A percentile compares a stretch with the other conserved stretches of the same genome.
Evolutionary conservation across 2,797 vertebrate genomes (phyloP).

Genomic region (Paratrypauchen microcephalus): DNA sequence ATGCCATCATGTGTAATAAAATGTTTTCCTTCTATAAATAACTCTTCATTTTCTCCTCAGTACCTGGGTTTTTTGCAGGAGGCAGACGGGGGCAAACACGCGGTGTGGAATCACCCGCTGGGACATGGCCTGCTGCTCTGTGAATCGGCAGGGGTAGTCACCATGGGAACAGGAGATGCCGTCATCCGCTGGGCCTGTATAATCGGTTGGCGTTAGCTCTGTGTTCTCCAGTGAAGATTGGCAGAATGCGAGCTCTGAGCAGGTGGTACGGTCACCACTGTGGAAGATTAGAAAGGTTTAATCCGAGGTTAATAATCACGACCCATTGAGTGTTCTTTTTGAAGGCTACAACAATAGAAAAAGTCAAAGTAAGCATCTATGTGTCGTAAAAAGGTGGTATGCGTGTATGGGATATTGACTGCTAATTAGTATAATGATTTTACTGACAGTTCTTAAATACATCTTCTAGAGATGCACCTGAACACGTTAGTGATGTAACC

Average conservation of each 20-base stretch:
- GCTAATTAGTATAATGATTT: no score
- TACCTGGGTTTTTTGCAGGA: conserved; percentile 77
- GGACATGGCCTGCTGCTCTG: conserved; percentile 63
- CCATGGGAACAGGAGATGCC: conserved; percentile 78
- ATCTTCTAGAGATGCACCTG: no score
- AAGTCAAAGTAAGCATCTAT: conserved; percentile 20
- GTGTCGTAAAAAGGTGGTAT: neutral
- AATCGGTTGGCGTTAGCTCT: conserved; percentile 57
- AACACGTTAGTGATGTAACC: no score
- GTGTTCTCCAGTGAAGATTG: conserved; percentile 51
- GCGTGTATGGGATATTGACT: no score
- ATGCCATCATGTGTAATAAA: conserved; percentile 2
- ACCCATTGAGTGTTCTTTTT: conserved; percentile 33
- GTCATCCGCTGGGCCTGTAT: conserved; percentile 59
- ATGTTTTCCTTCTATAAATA: conserved; percentile 31
- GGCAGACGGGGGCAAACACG: conserved; percentile 84
- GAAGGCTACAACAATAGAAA: conserved; percentile 16
- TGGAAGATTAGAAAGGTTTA: conserved; percentile 48
- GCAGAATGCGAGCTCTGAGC: conserved; percentile 48
- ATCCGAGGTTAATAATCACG: conserved; percentile 47
- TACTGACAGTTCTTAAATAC: no score
- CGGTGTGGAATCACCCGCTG: conserved; percentile 88
- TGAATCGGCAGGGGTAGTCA: conserved; percentile 92
- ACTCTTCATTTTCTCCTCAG: conserved; percentile 39
- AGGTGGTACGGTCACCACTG: conserved; percentile 55